These are phyloP conservation scores for Spilogale gracilis DNA, from an alignment of 2,113 vertebrate genomes.

Conservation along the genomic window DNA sequence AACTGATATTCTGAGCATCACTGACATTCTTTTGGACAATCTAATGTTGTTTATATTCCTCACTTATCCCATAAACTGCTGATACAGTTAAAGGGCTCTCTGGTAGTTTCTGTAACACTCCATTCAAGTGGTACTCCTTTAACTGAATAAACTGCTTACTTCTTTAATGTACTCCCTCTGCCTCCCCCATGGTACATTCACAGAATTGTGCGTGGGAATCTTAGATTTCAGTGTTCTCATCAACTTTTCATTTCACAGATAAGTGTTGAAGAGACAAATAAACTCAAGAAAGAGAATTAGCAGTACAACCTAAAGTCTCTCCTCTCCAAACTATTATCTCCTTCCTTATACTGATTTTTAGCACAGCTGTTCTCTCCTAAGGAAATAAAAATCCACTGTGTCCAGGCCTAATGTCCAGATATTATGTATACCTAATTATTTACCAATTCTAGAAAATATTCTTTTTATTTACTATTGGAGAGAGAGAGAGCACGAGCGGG, in stretches of 20 bases:
- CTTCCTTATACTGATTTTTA: conserved; percentile 19
- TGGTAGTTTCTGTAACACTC: background rate
- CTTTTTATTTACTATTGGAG: background rate
- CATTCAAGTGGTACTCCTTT: background rate
- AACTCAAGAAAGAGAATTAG: background rate
- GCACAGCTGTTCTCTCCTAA: background rate
- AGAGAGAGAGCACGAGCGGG: background rate
- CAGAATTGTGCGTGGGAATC: background rate
- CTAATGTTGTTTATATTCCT: background rate
- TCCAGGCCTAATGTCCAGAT: background rate
- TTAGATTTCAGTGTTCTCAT: conserved; percentile 6
- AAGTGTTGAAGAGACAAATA: conserved; percentile 15
- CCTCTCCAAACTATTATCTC: background rate
- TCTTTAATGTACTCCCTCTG: background rate
- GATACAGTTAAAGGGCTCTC: background rate
- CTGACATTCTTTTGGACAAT: background rate
- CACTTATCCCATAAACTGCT: background rate
- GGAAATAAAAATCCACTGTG: background rate
- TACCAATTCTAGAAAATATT: background rate
- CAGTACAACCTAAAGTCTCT: background rate
- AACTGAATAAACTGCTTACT: background rate
- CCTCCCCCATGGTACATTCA: background rate
- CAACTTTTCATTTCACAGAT: conserved; percentile 49
- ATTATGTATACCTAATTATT: background rate
- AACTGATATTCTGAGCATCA: background rate